phyloP scores from a whole-genome alignment of 2,888 invertebrate species.

The Argyresthia goedartella region DNA sequence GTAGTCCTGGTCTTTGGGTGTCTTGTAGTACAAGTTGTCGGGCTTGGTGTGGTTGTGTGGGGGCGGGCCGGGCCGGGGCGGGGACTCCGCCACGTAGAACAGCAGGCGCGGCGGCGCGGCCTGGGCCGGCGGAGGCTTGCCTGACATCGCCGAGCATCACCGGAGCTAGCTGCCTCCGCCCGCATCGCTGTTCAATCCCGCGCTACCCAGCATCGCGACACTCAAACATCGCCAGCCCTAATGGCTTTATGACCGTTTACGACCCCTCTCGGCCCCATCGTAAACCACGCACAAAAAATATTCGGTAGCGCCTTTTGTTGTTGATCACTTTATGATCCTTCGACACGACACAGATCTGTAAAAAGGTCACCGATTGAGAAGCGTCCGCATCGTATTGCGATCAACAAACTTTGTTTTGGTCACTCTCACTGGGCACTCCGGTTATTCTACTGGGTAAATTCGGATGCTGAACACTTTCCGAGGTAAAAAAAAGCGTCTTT shows the following conservation, averaged over 20 bases:
- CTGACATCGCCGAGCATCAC: conserved; percentile 75
- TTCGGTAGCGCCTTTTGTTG: conserved; percentile 32
- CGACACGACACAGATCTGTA: conserved; percentile 18
- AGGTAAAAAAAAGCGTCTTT: conserved; percentile 12
- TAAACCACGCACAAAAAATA: conserved; percentile 32
- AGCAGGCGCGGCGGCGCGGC: conserved; percentile 65
- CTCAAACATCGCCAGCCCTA: conserved; percentile 34
- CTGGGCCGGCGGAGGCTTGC: conserved; percentile 81
- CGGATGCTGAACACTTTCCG: conserved; percentile 7
- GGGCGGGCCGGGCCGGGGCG: conserved; percentile 31
- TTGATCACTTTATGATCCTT: conserved; percentile 1
- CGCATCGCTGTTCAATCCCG: background rate
- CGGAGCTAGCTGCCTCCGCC: conserved; percentile 22
- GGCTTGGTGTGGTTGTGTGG: conserved; percentile 27
- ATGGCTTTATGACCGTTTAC: conserved; percentile 61
- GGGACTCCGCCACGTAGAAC: conserved; percentile 66
- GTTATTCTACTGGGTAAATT: background rate
- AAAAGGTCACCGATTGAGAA: conserved; percentile 54
- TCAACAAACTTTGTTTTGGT: conserved; percentile 23
- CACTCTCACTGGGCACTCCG: conserved; percentile 11
- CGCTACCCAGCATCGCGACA: conserved; percentile 23
- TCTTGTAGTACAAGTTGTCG: conserved; percentile 40
- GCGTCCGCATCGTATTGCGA: conserved; percentile 38
- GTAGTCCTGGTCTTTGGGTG: conserved; percentile 38
- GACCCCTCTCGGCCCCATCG: conserved; percentile 63